Conservation (phyloP, 2,113 vertebrate species). For the Ailuropoda melanoleuca region DNA sequence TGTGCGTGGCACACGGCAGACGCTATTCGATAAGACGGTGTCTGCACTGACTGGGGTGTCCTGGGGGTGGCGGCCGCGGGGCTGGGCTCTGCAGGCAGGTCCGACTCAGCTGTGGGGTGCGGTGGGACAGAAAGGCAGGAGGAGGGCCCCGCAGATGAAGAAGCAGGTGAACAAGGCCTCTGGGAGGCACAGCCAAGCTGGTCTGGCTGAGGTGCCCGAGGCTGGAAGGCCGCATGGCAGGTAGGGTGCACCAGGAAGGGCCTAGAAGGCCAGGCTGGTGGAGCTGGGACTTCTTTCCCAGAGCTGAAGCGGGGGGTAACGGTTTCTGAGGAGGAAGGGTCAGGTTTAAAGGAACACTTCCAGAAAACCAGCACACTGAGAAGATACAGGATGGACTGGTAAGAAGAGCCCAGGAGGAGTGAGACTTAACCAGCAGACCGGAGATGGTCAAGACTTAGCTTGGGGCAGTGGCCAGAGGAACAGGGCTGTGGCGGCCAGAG, state of each 20-base stretch:
- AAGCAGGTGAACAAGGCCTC: fast-evolving
- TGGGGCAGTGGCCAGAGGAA: neutral
- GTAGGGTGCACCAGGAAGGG: neutral
- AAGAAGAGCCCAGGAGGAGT: neutral
- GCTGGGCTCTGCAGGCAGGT: neutral
- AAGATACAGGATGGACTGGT: neutral
- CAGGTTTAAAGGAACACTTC: neutral
- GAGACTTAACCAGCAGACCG: neutral
- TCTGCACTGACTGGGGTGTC: neutral
- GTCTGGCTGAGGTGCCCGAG: fast-evolving
- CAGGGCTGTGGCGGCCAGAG: neutral
- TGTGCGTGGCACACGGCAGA: fast-evolving
- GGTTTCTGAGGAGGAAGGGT: neutral
- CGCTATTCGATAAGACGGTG: fast-evolving
- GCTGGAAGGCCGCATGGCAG: neutral
- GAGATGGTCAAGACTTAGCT: fast-evolving
- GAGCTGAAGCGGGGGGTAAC: neutral
- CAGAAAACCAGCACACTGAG: neutral
- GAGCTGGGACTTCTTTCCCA: neutral
- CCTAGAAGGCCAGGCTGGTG: neutral
- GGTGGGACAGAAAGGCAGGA: neutral
- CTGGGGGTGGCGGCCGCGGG: neutral
- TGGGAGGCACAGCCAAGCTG: neutral
- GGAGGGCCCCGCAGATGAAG: fast-evolving
- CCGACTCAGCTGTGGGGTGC: neutral